Conservation (phyloP, 2,888 invertebrate species). For the Drosophila parthenogenetica region DNA sequence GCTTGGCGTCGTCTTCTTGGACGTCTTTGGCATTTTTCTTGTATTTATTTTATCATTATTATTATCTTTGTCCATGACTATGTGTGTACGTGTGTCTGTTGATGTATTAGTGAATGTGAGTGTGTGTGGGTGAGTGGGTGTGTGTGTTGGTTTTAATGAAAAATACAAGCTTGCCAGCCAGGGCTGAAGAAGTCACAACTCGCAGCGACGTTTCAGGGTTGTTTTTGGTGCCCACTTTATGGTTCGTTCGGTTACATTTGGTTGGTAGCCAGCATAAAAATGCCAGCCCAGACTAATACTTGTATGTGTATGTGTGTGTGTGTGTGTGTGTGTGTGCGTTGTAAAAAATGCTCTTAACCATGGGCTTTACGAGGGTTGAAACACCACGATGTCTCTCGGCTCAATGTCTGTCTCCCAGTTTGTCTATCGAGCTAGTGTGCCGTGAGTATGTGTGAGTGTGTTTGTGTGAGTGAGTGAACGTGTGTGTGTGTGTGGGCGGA, state of each 20-base stretch:
- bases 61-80: slow-evolving; percentile 83
- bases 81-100: slow-evolving; percentile 39
- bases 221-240: slow-evolving; percentile 73
- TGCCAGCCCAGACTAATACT: slow-evolving; percentile 54
- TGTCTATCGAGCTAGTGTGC: slow-evolving; percentile 48
- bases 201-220: slow-evolving; percentile 54
- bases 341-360: slow-evolving; percentile 78
- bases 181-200: slow-evolving; percentile 15
- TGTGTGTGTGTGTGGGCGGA: slow-evolving; percentile 82
- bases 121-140: slow-evolving; percentile 24
- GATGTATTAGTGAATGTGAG: neutral
- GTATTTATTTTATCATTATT: slow-evolving; percentile 83
- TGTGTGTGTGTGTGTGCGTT: slow-evolving; percentile 28
- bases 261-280: slow-evolving; percentile 76
- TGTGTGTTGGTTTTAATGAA: slow-evolving; percentile 63
- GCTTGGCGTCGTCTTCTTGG: slow-evolving; percentile 18
- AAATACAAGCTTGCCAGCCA: slow-evolving; percentile 58
- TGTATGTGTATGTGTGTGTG: slow-evolving; percentile 24
- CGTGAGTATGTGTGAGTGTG: slow-evolving; percentile 39
- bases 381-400: slow-evolving; percentile 57
- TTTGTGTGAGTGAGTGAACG: slow-evolving; percentile 40
- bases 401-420: slow-evolving; percentile 50
- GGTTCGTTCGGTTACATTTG: slow-evolving; percentile 74
- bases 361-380: slow-evolving; percentile 72
- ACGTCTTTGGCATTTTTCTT: slow-evolving; percentile 70